Percentiles rank a stretch among this genome's conserved stretches.
These are phyloP conservation scores for Lacanobia wlatinum DNA, from an alignment of 2,888 invertebrate genomes.

Conservation along the genomic window DNA sequence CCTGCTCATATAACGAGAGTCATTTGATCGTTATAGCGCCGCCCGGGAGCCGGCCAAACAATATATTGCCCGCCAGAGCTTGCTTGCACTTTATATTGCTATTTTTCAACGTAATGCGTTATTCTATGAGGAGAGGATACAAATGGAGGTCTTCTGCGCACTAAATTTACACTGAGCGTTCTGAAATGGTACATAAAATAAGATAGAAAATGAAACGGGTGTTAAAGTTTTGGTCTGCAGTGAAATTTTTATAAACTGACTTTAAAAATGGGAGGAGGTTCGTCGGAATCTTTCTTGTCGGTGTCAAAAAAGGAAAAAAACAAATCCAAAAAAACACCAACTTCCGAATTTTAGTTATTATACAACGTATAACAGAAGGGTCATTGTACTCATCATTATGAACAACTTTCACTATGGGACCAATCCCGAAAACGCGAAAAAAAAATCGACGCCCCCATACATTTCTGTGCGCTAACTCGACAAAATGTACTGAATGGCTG, in stretches of 20 bases:
- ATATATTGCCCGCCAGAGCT: conserved; percentile 38
- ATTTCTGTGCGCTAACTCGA: too few species aligned
- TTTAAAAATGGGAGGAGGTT: too few species aligned
- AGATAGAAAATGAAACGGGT: neutral
- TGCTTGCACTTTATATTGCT: conserved; percentile 51
- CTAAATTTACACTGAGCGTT: neutral
- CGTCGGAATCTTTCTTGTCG: too few species aligned
- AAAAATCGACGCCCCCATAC: too few species aligned
- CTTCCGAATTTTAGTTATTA: too few species aligned
- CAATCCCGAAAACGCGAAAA: too few species aligned
- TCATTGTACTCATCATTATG: too few species aligned
- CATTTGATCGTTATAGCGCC: conserved; percentile 38
- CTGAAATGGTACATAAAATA: neutral
- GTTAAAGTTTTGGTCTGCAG: neutral
- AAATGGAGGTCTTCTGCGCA: conserved; percentile 4
- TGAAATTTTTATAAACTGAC: neutral
- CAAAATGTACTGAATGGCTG: too few species aligned
- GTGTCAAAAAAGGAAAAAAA: too few species aligned
- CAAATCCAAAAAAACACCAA: too few species aligned
- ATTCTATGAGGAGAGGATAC: conserved; percentile 13
- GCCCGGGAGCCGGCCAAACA: conserved; percentile 11
- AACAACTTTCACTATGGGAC: too few species aligned
- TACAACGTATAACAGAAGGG: too few species aligned
- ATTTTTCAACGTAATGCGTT: conserved; percentile 51
- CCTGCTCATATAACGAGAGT: conserved; percentile 16